Percentiles rank a stretch among this genome's conserved stretches.
These are phyloP conservation scores for Ptychochromis oligacanthus DNA, from an alignment of 2,113 vertebrate genomes.

Conservation along the genomic window DNA sequence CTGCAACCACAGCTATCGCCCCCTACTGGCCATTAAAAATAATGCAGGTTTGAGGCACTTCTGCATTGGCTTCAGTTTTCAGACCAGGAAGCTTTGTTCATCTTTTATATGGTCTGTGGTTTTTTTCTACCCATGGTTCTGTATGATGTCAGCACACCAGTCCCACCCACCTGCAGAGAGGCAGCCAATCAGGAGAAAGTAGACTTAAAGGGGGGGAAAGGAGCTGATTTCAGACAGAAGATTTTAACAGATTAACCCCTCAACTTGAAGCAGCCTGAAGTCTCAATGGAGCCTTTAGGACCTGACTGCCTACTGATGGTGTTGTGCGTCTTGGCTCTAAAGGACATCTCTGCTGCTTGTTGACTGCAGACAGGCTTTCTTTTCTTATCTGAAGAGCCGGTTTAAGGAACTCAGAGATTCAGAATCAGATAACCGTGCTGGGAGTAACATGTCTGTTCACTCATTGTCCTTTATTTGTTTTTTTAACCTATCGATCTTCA, in stretches of 20 bases:
- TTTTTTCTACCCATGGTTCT: no score
- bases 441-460: background rate
- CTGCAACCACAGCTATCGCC: no score
- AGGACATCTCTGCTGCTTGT: background rate
- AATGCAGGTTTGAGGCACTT: no score
- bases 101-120: no score
- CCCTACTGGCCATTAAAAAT: no score
- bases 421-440: background rate
- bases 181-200: no score
- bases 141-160: no score
- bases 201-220: no score
- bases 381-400: background rate
- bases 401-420: background rate
- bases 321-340: background rate
- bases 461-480: background rate
- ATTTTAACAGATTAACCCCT: background rate
- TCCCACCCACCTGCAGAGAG: no score
- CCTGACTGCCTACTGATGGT: background rate
- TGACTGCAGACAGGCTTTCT: background rate
- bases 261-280: background rate
- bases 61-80: no score
- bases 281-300: background rate
- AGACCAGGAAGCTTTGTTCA: no score
- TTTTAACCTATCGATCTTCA: background rate
- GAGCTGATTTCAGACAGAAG: background rate